These are phyloP conservation scores for Dunckerocampus dactyliophorus DNA, from an alignment of 2,113 vertebrate species.

Conservation along the genomic window DNA sequence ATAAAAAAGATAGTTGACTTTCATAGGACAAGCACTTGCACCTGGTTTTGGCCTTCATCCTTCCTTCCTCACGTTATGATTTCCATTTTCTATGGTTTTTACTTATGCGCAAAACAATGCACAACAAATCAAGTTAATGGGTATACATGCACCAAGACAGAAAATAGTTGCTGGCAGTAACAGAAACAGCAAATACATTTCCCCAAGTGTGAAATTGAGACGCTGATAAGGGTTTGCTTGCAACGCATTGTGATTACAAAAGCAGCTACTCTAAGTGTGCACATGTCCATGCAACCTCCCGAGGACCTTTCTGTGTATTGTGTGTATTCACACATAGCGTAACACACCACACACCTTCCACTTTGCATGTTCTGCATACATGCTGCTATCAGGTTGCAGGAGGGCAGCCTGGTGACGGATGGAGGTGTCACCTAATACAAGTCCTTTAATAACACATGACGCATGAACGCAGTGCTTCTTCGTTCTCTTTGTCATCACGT, in stretches of 20 bases:
- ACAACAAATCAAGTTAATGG: too few species aligned
- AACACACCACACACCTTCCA: not conserved
- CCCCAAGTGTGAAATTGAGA: not conserved
- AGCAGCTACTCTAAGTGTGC: not conserved
- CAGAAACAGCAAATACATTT: not conserved
- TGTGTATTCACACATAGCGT: not conserved
- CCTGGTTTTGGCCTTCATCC: too few species aligned
- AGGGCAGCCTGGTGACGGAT: constrained; percentile 22
- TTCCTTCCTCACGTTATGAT: too few species aligned
- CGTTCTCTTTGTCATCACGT: not conserved
- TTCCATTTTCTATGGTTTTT: too few species aligned
- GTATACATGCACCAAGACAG: too few species aligned
- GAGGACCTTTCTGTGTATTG: not conserved
- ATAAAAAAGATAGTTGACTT: too few species aligned
- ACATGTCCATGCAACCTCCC: not conserved
- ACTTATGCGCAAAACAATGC: too few species aligned
- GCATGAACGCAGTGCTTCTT: constrained; percentile 1
- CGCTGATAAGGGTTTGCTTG: not conserved
- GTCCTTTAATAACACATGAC: constrained; percentile 43
- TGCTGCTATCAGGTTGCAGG: constrained; percentile 17
- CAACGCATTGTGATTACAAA: not conserved
- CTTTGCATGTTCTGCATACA: not conserved
- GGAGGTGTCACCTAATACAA: constrained; percentile 25
- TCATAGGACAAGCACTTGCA: too few species aligned
- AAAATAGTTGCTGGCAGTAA: not conserved